Conservation (phyloP, 1,140 invertebrate genomes). For the Trichogramma pretiosum region DNA sequence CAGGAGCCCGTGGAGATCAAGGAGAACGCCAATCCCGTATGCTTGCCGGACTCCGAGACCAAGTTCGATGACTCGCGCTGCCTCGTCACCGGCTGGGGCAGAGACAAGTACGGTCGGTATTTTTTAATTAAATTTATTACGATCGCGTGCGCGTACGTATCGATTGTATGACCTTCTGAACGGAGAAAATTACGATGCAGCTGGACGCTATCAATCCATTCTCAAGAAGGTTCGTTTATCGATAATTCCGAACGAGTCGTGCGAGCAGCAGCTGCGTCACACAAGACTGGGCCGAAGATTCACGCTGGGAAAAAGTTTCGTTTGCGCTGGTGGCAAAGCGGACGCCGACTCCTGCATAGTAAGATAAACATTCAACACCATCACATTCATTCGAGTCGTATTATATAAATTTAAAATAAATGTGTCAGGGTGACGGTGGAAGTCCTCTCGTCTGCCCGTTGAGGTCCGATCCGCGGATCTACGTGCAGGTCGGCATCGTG, state of each 20-base stretch:
- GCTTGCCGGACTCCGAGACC: conserved; percentile 38
- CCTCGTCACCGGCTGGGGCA: conserved; percentile 76
- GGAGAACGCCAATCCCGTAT: conserved; percentile 46
- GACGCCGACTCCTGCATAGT: conserved; percentile 56
- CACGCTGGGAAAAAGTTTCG: conserved; percentile 48
- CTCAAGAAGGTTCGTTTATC: conserved; percentile 57
- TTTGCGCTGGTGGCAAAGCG: conserved; percentile 56
- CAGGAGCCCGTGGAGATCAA: conserved; percentile 26
- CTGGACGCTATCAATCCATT: conserved; percentile 56
- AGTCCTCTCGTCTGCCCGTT: conserved; percentile 64
- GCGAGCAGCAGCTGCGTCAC: conserved; percentile 46
- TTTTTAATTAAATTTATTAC: not conserved
- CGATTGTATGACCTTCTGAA: not conserved
- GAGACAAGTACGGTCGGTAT: conserved; percentile 59
- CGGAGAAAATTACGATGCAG: conserved; percentile 33
- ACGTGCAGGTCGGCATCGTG: conserved; percentile 56
- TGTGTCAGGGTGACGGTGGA: conserved; percentile 51
- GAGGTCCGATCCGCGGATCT: conserved; percentile 44
- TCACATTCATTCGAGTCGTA: not conserved
- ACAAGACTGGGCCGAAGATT: conserved; percentile 53
- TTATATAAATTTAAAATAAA: not conserved
- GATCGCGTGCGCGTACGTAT: not conserved
- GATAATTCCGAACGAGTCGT: conserved; percentile 47
- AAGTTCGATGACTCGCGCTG: conserved; percentile 50
- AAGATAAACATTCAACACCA: conserved; percentile 18